Conservation (phyloP, 1,140 invertebrate species). For the Lasioglossum albipes region DNA sequence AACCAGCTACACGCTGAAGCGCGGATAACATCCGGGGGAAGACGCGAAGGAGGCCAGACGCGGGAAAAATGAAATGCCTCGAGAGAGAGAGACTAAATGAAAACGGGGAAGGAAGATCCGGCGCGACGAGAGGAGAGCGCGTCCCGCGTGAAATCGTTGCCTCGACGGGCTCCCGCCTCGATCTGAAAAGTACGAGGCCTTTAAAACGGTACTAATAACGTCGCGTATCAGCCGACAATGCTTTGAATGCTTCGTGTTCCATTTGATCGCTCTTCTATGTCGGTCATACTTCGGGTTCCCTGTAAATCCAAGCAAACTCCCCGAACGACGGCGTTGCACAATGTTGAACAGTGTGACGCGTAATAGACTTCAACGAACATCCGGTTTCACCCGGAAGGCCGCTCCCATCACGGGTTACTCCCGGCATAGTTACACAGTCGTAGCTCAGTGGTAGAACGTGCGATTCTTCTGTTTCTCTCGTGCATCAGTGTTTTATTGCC, state of each 20-base stretch:
- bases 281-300: slow-evolving; percentile 18
- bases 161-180: no score
- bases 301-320: slow-evolving; percentile 29
- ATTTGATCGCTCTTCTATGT: background rate
- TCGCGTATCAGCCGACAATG: no score
- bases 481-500: slow-evolving; percentile 67
- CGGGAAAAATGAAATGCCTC: background rate
- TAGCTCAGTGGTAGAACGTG: slow-evolving; percentile 16
- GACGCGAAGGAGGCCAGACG: background rate
- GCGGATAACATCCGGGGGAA: slow-evolving; percentile 26
- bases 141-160: background rate
- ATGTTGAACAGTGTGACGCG: slow-evolving; percentile 35
- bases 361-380: slow-evolving; percentile 62
- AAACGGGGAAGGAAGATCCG: background rate
- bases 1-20: slow-evolving; percentile 16
- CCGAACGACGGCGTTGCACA: slow-evolving; percentile 5
- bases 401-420: slow-evolving; percentile 72
- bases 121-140: background rate
- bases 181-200: background rate
- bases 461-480: slow-evolving; percentile 62
- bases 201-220: background rate
- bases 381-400: slow-evolving; percentile 77
- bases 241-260: no score
- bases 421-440: slow-evolving; percentile 66
- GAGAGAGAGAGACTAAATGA: background rate